Base-by-base conservation (phyloP, 2,113 vertebrate genomes). In the Gymnogyps californianus region DNA sequence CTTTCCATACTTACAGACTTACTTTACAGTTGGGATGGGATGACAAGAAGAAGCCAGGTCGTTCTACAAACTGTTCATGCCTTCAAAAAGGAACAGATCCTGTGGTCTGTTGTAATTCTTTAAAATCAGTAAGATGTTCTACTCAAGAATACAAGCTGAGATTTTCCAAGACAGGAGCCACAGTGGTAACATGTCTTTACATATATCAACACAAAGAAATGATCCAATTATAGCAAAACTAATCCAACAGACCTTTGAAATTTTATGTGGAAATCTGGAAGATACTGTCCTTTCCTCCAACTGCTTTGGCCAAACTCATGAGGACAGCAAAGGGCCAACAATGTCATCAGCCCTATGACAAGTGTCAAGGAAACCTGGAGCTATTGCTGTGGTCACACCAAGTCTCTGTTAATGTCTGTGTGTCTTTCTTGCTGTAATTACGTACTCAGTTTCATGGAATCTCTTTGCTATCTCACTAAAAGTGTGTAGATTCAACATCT, bases 131-230 rank as follows among this genome's bases (percentile, higher is more conserved):
- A 77, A 75, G 83, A 57, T 78, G 79, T 90, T 83, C 76, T 86
- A 54, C 46, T 78, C 51, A 36, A 86, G 82, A 88, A 81, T 26
- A 93, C 58, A 78, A 86, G 64, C 85, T 67, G 79, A 96, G 79
- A 86, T 92, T 96, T 97, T 97, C 95, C 95, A 89, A 96, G 72
- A 78, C 38, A 67, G 83, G 28, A 97, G 95, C 90, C 95, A 96
- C 90, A 77, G 85, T 83, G 92, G 88, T 88, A 96, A 67, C 32
- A 42, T 59, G 88, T 93, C 93, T 92, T 89, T 86, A 81, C 51
- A 51, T 92, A 67, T 93, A 93, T 92, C 71, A 92, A 81, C 79
- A 92, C 31, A 46, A 90, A 64, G 52, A 92, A 94, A 66, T 25
- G 46, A 86, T 78, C 72, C 59, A 71, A 9, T 92, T 88, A 55